These are phyloP conservation scores for Lepilemur ruficaudatus DNA, from an alignment of 2,797 vertebrate genomes.

Conservation along the genomic window DNA sequence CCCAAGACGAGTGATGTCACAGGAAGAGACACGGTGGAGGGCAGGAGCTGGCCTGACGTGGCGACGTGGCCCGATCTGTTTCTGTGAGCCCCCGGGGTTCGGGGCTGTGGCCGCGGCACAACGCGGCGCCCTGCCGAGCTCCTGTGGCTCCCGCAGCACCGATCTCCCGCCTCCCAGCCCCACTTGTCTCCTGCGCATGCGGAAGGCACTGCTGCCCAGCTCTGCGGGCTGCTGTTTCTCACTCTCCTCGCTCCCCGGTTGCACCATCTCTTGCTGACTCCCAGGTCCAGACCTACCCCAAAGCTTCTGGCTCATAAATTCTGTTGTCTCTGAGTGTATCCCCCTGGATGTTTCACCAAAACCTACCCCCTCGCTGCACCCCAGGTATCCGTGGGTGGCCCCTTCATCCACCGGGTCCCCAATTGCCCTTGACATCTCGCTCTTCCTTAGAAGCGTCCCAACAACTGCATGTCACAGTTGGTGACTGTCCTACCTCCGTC, in stretches of 20 bases:
- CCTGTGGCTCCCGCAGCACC: not conserved
- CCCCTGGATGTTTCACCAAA: not conserved
- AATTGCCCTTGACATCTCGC: not conserved
- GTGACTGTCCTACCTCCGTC: not conserved
- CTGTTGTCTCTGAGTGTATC: not conserved
- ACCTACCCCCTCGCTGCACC: rapidly evolving
- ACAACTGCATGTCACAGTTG: rapidly evolving
- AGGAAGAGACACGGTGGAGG: not conserved
- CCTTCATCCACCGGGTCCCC: not conserved
- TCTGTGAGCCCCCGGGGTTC: not conserved
- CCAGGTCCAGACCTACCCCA: not conserved
- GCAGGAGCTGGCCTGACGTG: not conserved
- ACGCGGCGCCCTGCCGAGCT: not conserved
- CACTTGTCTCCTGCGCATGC: not conserved
- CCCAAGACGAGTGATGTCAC: not conserved
- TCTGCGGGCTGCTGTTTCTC: not conserved
- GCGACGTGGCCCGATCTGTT: no score
- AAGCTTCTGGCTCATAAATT: not conserved
- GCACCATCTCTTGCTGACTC: not conserved
- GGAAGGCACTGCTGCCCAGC: rapidly evolving
- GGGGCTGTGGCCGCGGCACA: not conserved
- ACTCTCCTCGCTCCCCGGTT: no score
- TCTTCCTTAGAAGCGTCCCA: not conserved
- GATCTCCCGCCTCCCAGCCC: not conserved
- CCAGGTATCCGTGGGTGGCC: not conserved